A percentile compares a stretch with the other conserved stretches of the same genome.
phyloP scores from a whole-genome alignment of 2,797 vertebrate genomes.

The Myioborus miniatus region DNA sequence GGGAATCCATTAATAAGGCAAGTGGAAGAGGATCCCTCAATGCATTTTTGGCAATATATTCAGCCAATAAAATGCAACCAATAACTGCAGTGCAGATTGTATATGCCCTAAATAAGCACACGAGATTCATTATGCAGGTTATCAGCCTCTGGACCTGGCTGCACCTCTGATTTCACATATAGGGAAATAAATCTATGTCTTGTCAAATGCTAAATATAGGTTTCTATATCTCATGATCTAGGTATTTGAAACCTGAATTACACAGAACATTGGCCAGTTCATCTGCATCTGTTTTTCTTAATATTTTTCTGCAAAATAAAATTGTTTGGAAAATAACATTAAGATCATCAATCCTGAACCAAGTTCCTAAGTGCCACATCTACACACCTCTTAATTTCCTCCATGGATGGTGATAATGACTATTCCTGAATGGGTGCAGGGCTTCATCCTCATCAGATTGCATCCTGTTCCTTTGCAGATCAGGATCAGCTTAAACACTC shows the following conservation, averaged over 20 bases:
- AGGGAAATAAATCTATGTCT: neutral
- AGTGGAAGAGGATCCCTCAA: neutral
- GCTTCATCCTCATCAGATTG: neutral
- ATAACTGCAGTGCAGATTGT: neutral
- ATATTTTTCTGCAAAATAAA: neutral
- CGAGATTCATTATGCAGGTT: neutral
- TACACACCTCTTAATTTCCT: neutral
- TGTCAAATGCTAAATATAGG: neutral
- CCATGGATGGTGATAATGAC: neutral
- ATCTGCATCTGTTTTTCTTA: neutral
- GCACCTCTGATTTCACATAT: neutral
- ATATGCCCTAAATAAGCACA: neutral
- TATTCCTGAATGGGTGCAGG: neutral
- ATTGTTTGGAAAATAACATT: neutral
- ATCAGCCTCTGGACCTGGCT: neutral
- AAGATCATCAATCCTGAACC: neutral
- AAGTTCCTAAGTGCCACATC: neutral
- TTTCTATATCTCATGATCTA: neutral
- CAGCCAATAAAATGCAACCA: neutral
- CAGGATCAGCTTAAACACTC: neutral
- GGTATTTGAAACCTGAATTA: neutral
- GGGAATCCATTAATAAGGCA: neutral
- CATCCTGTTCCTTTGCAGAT: neutral
- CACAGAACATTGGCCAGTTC: neutral
- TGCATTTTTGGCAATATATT: neutral